phyloP scores from a whole-genome alignment of 2,113 vertebrate genomes.

The Rhinolophus sinicus region DNA sequence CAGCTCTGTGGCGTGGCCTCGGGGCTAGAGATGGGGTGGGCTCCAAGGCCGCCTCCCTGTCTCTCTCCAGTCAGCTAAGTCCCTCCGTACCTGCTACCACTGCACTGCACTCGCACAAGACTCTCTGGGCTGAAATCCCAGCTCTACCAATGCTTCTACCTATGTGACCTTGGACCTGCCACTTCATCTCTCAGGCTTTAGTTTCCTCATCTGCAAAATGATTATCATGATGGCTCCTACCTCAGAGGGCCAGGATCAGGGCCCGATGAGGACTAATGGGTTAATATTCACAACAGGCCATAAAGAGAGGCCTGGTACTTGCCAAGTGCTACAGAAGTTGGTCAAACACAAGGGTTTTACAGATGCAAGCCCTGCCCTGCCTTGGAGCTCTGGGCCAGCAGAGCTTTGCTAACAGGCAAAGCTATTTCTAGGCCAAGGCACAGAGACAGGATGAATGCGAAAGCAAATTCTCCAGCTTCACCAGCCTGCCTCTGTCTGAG shows the following conservation, averaged over 20 bases:
- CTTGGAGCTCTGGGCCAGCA: background rate
- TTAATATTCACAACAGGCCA: background rate
- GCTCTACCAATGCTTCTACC: background rate
- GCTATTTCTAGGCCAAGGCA: background rate
- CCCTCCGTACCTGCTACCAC: background rate
- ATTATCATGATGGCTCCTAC: background rate
- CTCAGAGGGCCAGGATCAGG: background rate
- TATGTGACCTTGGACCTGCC: background rate
- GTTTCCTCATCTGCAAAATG: background rate
- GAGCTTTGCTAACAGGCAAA: background rate
- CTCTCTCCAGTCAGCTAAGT: background rate
- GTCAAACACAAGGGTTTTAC: background rate
- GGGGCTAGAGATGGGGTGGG: rapidly evolving
- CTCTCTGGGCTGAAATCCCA: background rate
- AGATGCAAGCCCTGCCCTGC: background rate
- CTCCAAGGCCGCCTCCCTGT: background rate
- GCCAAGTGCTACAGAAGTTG: background rate
- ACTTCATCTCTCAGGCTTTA: background rate
- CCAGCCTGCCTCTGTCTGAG: background rate
- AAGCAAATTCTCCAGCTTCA: background rate
- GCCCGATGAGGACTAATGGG: background rate
- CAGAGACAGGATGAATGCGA: background rate
- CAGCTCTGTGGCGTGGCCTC: background rate
- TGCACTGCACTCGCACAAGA: background rate
- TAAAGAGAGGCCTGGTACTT: background rate